Evolutionary conservation across 2,797 vertebrate genomes (phyloP).

Genomic region (Molossus molossus): DNA sequence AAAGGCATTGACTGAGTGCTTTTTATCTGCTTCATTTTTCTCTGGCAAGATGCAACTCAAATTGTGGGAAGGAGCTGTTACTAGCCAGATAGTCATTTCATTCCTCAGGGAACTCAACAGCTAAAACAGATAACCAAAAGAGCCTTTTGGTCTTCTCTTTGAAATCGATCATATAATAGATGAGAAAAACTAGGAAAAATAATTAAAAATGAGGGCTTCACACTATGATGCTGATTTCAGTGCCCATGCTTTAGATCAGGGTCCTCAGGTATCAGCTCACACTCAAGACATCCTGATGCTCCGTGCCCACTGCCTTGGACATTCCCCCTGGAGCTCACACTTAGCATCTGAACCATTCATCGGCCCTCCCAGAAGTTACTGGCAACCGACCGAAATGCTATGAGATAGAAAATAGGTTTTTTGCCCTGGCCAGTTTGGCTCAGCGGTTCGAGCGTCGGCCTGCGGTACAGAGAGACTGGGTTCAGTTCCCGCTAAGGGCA

Average conservation of each 20-base stretch:
- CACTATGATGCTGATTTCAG: neutral
- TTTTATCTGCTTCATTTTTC: neutral
- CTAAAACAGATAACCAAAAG: neutral
- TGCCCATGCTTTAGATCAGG: neutral
- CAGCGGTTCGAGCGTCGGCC: no score
- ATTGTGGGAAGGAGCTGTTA: neutral
- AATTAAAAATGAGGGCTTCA: neutral
- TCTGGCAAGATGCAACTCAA: neutral
- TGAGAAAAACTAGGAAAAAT: neutral
- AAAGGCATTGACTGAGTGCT: neutral
- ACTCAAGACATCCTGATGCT: neutral
- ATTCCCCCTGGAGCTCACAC: neutral
- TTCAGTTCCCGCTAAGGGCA: no score
- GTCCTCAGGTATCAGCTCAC: neutral
- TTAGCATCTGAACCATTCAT: neutral
- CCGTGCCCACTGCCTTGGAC: neutral
- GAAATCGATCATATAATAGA: neutral
- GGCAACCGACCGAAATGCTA: neutral
- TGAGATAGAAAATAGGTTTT: neutral
- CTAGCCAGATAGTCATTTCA: neutral
- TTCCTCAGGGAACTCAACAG: neutral
- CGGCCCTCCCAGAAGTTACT: neutral
- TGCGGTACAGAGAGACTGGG: no score
- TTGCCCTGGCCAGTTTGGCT: no score
- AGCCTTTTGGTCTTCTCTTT: neutral